These are phyloP conservation scores for Acrocyrtus sp. DNA, from an alignment of 2,888 invertebrate genomes.

Conservation along the genomic window DNA sequence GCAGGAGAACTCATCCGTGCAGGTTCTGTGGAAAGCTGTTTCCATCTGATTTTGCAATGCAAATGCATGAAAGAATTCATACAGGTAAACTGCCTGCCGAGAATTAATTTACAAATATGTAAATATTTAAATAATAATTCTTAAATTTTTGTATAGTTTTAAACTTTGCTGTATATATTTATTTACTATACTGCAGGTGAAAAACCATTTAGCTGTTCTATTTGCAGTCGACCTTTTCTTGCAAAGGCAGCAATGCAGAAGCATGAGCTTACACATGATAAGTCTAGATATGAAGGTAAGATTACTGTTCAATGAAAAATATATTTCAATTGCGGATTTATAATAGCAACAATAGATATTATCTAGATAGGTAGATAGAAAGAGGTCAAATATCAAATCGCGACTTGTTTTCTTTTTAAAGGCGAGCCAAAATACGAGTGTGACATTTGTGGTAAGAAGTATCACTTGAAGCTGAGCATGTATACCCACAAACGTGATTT, in stretches of 20 bases:
- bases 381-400: too few relatives aligned
- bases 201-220: conserved; percentile 15
- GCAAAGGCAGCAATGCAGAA: conserved; percentile 18
- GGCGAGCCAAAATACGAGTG: conserved; percentile 35
- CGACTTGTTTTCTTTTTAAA: too few relatives aligned
- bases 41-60: conserved; percentile 24
- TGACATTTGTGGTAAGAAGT: conserved; percentile 31
- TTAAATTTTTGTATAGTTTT: too few relatives aligned
- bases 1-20: conserved; percentile 26
- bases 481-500: conserved; percentile 32
- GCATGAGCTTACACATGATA: conserved; percentile 21
- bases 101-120: too few relatives aligned
- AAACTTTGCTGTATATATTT: too few relatives aligned
- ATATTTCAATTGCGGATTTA: too few relatives aligned
- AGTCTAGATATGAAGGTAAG: conserved; percentile 19
- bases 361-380: too few relatives aligned
- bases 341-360: too few relatives aligned
- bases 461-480: conserved; percentile 23
- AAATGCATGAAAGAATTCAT: conserved; percentile 35
- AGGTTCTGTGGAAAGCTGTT: conserved; percentile 41
- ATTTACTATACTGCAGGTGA: conserved; percentile 20
- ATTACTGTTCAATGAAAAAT: too few relatives aligned
- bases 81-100: too few relatives aligned
- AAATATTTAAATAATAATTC: too few relatives aligned
- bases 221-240: neutral